Evolutionary conservation across 1,140 invertebrate species (phyloP), one percentile per base, ranked within the genome.

Genomic region (Drosophila paulistorum): DNA sequence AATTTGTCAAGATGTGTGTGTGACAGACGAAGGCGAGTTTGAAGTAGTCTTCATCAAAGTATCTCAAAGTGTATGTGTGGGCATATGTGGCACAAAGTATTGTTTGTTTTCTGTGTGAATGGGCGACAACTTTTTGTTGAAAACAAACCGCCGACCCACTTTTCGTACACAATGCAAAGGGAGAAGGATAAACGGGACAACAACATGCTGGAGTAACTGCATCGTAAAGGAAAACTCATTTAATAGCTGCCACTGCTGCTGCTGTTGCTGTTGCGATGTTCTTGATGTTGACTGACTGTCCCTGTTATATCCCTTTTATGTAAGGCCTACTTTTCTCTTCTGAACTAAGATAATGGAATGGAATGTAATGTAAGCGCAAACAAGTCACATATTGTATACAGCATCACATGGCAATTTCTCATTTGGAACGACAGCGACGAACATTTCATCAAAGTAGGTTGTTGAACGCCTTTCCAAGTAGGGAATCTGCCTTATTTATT

Each of bases 391-490:
- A 51, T 10, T 11, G 45, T 20, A 48, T 5, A 37, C 13, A 14
- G 54, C 71, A 59, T 65, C 76, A 65, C 61, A 71, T 72, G 76
- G 39, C 72, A 72, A 76, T 79, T 79, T 79, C 65, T 72, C 76
- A 78, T 75, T 64, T 70, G 54, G 42, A 39, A 45, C 26, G 45
- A 51, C 45, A 37, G 63, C 66, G 33, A 65, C 65, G 57, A 76
- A 45, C 73, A 68, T 76, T 76, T 72, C 73, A 79, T 79, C 76
- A 79, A 79, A 79, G 60, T 79, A 76, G 76, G 76, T 76, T 79
- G 76, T 76, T 79, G 73, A 64, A 79, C 57, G 70, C 68, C 64
- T 68, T 71, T 71, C 76, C 61, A 68, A 68, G 65, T 33, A 63
- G 37, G 60, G 63, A 63, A 57, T 37, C 42, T 64, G 26, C 17